Base-by-base conservation (phyloP, 2,113 vertebrate genomes). In the Gopherus flavomarginatus region DNA sequence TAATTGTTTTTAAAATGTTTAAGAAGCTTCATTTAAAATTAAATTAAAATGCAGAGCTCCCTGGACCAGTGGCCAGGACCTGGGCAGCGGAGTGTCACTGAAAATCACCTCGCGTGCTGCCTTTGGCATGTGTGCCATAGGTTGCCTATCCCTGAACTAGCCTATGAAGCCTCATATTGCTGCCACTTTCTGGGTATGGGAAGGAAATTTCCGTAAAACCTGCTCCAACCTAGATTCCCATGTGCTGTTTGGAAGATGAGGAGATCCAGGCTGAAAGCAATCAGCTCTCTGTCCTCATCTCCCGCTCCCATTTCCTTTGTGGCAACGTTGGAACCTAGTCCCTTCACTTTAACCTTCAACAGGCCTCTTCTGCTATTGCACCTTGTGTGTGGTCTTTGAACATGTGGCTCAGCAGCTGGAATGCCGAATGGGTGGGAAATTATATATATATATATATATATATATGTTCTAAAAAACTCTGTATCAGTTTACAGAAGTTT, bases 381-480 rank as follows among this genome's bases (percentile, higher is more conserved):
- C 97, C 98, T 97, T 98, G 98, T 98, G 98, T 98, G 98, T 98
- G 98, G 98, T 98, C 98, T 97, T 97, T 95, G 94, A 95, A 97
- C 35, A 97, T 96, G 97, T 94, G 95, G 97, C 94, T 98, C 96
- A 1, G 96, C 98, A 98, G 98, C 98, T 98, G 98, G 97, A 98
- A 95, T 93, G 97, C 98, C 97, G 97, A 98, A 96, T 96, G 97
- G 97, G 96, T 96, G 96, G 96, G 97, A 92, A 97, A 97, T 44
- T 27, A 5, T 77, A 77, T n/a, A n/a, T 27, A 5, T 77, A 77
- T n/a, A n/a, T 27, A 44, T 97, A 97, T 97, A 95, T 44, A 44
- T 44, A 47, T 49, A 11, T 49, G 47, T 97, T 97, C 96, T 95
- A 97, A 96, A 96, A 92, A 96, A 97, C 95, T 98, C 96, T 96